A percentile compares a stretch with the other conserved stretches of the same genome.
Evolutionary conservation across 2,797 vertebrate species (phyloP).

Genomic region (Pseudochirops corinnae): DNA sequence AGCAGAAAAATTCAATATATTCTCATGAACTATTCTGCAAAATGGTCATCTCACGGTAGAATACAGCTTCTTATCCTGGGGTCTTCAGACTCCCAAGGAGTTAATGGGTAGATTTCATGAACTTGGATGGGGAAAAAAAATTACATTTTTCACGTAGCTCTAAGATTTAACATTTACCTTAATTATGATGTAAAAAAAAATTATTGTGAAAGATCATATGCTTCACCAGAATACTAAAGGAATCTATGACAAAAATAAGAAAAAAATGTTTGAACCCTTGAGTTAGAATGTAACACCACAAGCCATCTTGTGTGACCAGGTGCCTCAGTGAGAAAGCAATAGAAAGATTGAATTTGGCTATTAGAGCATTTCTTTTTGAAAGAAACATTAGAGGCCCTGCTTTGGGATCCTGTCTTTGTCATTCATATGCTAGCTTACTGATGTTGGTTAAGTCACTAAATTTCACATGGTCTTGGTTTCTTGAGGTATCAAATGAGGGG

Average conservation of each 20-base stretch:
- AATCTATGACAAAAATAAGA: background rate
- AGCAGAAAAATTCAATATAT: background rate
- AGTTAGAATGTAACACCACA: background rate
- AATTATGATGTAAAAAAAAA: background rate
- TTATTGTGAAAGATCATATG: background rate
- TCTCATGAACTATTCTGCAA: conserved; percentile 10
- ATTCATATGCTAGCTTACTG: background rate
- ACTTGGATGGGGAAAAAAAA: background rate
- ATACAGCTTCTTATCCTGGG: background rate
- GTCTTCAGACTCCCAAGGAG: background rate
- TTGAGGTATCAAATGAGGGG: background rate
- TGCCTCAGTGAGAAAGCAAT: background rate
- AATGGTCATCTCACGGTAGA: background rate
- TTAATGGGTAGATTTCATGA: background rate
- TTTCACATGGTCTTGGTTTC: background rate
- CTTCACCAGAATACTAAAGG: background rate
- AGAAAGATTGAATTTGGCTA: background rate
- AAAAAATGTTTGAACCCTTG: background rate
- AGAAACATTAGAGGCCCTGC: background rate
- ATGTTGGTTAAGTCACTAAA: background rate
- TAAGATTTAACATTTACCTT: background rate
- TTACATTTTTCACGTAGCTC: background rate
- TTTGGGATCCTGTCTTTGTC: background rate
- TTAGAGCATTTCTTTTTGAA: background rate
- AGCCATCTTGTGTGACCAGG: background rate